phyloP scores from a whole-genome alignment of 2,888 invertebrate species.

The Nymphalis polychloros region DNA sequence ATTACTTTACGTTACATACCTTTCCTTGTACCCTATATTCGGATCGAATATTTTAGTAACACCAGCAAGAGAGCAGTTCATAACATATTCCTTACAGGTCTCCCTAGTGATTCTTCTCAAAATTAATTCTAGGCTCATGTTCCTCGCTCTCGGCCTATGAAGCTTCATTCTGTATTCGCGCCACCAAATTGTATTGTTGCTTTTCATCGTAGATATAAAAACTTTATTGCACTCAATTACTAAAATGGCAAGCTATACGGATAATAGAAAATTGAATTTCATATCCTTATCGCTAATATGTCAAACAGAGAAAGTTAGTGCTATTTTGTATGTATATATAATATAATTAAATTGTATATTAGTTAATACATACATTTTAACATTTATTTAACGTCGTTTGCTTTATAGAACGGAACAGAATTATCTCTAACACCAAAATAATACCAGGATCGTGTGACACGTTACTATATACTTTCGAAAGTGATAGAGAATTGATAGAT shows the following conservation, averaged over 20 bases:
- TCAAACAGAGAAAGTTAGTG: no score
- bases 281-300: neutral
- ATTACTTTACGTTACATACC: constrained; percentile 44
- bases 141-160: constrained; percentile 28
- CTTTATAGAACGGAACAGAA: neutral
- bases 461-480: neutral
- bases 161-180: constrained; percentile 47
- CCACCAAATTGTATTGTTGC: constrained; percentile 45
- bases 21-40: constrained; percentile 38
- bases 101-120: constrained; percentile 56
- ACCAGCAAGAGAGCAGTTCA: constrained; percentile 54
- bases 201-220: constrained; percentile 22
- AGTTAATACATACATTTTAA: no score
- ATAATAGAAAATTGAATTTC: no score
- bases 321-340: no score
- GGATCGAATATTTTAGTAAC: constrained; percentile 50
- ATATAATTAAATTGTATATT: no score
- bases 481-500: neutral
- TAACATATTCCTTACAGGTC: constrained; percentile 56
- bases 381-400: neutral
- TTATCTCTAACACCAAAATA: neutral
- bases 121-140: constrained; percentile 56
- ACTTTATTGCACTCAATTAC: no score
- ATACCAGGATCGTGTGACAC: neutral
- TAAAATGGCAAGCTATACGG: no score